phyloP scores from a whole-genome alignment of 2,797 vertebrate genomes.

The Artibeus lituratus region DNA sequence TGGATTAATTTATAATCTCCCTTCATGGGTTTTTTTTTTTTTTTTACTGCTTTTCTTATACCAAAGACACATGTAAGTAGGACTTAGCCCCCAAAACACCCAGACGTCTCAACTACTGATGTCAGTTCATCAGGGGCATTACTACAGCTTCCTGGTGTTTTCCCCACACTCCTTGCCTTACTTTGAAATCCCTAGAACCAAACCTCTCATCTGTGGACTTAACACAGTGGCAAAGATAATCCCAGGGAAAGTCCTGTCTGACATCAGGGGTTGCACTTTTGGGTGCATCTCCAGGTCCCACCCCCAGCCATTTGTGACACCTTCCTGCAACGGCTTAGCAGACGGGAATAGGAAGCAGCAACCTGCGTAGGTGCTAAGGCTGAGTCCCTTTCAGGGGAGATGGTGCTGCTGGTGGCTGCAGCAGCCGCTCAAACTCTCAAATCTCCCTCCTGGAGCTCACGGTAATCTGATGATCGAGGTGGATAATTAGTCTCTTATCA shows the following conservation, averaged over 20 bases:
- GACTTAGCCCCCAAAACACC: slow-evolving; percentile 29
- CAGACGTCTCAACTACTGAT: background rate
- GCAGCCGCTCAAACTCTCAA: slow-evolving; percentile 42
- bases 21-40: background rate
- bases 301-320: background rate
- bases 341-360: background rate
- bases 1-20: slow-evolving; percentile 82
- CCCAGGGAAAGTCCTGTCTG: slow-evolving; percentile 39
- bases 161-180: background rate
- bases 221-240: slow-evolving; percentile 46
- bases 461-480: slow-evolving; percentile 72
- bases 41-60: slow-evolving; percentile 32
- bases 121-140: slow-evolving; percentile 1
- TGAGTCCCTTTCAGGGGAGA: background rate
- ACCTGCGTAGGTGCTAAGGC: background rate
- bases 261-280: background rate
- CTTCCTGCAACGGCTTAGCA: background rate
- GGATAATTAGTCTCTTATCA: slow-evolving; percentile 77
- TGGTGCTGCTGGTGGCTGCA: background rate
- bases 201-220: slow-evolving; percentile 45
- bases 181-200: slow-evolving; percentile 49
- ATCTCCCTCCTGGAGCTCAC: slow-evolving; percentile 70
- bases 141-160: background rate
- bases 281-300: background rate
- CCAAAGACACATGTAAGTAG: slow-evolving; percentile 36